Evolutionary conservation across 2,113 vertebrate species (phyloP).

Genomic region (Sapayoa aenigma): DNA sequence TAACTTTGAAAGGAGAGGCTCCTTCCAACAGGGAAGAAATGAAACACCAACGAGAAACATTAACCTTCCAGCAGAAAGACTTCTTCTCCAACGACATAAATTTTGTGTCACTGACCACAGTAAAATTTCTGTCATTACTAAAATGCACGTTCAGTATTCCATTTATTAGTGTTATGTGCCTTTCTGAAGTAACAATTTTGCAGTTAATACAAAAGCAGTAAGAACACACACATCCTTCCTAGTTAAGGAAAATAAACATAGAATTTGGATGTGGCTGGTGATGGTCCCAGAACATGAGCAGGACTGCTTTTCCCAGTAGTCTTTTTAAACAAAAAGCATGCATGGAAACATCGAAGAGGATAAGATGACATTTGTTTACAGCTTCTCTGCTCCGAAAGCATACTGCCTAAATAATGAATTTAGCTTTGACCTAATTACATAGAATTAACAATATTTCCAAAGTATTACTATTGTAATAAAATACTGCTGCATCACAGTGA

Average conservation of each 20-base stretch:
- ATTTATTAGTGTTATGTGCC: not conserved
- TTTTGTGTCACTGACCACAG: not conserved
- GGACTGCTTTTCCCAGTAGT: not conserved
- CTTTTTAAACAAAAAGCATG: not conserved
- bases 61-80: not conserved
- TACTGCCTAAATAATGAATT: not conserved
- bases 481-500: not conserved
- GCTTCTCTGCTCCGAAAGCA: not conserved
- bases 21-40: not conserved
- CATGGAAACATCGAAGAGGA: not conserved
- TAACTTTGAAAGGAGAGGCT: not conserved
- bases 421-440: not conserved
- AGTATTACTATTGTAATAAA: not conserved
- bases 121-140: not conserved
- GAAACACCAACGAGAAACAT: not conserved
- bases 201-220: not conserved
- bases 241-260: not conserved
- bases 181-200: not conserved
- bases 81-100: not conserved
- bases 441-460: not conserved
- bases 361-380: not conserved
- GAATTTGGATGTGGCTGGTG: not conserved
- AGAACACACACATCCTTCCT: not conserved
- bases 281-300: not conserved
- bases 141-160: not conserved